Conservation (phyloP, 1,140 invertebrate genomes). For the Babylonia areolata region DNA sequence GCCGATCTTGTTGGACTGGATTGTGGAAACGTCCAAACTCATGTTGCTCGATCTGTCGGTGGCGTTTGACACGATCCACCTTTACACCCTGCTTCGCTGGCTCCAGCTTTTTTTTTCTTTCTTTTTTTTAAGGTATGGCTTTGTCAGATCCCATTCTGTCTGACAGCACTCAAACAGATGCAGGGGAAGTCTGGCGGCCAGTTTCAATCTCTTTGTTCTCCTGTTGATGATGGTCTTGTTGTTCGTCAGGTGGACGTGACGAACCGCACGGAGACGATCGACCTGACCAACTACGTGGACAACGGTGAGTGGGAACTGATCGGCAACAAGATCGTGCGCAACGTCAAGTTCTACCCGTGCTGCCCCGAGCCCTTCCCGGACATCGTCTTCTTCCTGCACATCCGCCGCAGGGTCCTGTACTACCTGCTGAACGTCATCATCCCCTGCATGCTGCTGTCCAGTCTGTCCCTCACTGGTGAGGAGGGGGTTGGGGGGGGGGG, state of each 20-base stretch:
- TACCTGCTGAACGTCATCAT: constrained; percentile 75
- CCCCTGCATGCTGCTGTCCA: constrained; percentile 73
- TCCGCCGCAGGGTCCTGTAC: constrained; percentile 69
- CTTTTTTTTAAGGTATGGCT: no score
- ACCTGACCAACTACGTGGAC: constrained; percentile 69
- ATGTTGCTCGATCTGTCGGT: no score
- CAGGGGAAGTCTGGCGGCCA: no score
- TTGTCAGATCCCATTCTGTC: no score
- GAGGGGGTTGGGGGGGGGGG: background rate
- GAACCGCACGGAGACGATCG: constrained; percentile 65
- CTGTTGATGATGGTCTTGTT: no score
- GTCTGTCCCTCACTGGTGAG: constrained; percentile 61
- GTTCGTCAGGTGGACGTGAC: constrained; percentile 66
- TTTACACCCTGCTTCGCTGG: no score
- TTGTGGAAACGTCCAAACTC: no score
- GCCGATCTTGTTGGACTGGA: no score
- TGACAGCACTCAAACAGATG: no score
- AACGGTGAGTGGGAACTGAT: constrained; percentile 73
- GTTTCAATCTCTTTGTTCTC: no score
- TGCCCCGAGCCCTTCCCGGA: constrained; percentile 77
- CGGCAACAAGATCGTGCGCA: constrained; percentile 66
- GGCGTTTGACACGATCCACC: no score
- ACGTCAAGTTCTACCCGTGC: constrained; percentile 68
- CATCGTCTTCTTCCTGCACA: constrained; percentile 76
- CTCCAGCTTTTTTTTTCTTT: no score